Conservation (phyloP, 2,113 vertebrate species). For the Antennarius striatus region DNA sequence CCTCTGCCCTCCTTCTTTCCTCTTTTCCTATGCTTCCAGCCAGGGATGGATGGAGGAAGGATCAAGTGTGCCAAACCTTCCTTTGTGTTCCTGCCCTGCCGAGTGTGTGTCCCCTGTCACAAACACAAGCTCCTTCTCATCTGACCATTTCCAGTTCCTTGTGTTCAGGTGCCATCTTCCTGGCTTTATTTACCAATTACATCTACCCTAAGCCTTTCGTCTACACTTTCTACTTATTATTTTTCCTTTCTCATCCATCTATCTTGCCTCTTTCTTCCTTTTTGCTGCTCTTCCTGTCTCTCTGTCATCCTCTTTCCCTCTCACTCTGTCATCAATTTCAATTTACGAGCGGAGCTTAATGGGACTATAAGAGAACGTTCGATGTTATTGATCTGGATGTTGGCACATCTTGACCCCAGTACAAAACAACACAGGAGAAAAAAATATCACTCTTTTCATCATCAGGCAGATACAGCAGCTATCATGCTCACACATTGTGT, state of each 20-base stretch:
- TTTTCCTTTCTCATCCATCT: conserved; percentile 35
- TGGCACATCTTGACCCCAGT: conserved; percentile 65
- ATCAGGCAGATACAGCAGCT: conserved; percentile 56
- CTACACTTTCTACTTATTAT: conserved; percentile 34
- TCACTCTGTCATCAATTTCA: conserved; percentile 73
- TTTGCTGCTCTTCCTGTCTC: conserved; percentile 18
- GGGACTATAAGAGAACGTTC: conserved; percentile 73
- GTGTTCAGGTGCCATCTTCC: conserved; percentile 28
- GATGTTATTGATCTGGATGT: conserved; percentile 76
- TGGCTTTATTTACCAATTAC: conserved; percentile 29
- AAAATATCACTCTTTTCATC: conserved; percentile 66
- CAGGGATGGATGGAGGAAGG: conserved; percentile 29
- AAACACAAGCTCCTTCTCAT: conserved; percentile 22
- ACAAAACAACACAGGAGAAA: conserved; percentile 43
- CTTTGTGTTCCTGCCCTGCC: conserved; percentile 12
- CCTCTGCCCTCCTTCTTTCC: conserved; percentile 59
- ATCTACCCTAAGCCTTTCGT: conserved; percentile 27
- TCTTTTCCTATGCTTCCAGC: conserved; percentile 34
- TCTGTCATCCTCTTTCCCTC: conserved; percentile 21
- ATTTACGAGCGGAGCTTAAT: conserved; percentile 76
- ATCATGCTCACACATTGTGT: conserved; percentile 29
- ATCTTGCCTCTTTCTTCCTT: conserved; percentile 14
- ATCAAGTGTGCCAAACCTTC: conserved; percentile 31
- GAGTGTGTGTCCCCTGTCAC: conserved; percentile 18
- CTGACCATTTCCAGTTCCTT: conserved; percentile 21